Evolutionary conservation across 1,140 invertebrate species (phyloP).

Genomic region (Paraescarpia echinospica): DNA sequence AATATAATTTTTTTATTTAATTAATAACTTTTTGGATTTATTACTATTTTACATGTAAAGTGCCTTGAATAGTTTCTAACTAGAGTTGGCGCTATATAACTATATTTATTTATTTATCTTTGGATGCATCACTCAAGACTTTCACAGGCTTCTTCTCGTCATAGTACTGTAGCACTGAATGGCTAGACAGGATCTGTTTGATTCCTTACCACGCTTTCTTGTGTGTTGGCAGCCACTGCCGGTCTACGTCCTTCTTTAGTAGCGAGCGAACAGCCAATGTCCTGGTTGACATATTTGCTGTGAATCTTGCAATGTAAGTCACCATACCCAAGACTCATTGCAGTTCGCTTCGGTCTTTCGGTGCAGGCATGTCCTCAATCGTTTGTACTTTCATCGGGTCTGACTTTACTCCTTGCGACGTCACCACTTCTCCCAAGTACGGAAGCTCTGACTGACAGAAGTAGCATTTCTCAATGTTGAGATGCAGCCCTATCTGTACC

Average conservation of each 20-base stretch:
- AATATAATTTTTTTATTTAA: too few species aligned
- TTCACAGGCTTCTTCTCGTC: constrained; percentile 33
- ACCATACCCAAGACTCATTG: constrained; percentile 31
- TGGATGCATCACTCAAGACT: constrained; percentile 40
- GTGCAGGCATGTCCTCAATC: constrained; percentile 26
- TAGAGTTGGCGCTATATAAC: too few species aligned
- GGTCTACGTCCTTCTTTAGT: constrained; percentile 14
- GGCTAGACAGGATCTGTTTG: constrained; percentile 33
- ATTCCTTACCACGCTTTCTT: constrained; percentile 31
- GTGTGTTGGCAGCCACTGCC: constrained; percentile 22
- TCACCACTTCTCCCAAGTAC: constrained; percentile 28
- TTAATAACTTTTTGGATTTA: too few species aligned
- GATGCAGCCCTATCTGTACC: constrained; percentile 8
- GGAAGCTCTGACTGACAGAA: constrained; percentile 23
- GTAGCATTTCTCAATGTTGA: constrained; percentile 34
- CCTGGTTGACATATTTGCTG: constrained; percentile 34
- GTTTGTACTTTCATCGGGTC: constrained; percentile 24
- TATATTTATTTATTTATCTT: too few species aligned
- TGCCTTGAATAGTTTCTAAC: too few species aligned
- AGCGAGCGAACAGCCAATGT: constrained; percentile 29
- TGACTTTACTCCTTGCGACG: constrained; percentile 19
- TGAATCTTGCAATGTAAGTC: constrained; percentile 34
- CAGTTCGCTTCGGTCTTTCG: constrained; percentile 28
- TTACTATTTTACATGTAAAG: too few species aligned
- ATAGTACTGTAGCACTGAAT: constrained; percentile 40